Conservation (phyloP, 2,797 vertebrate species). For the Acipenser ruthenus region DNA sequence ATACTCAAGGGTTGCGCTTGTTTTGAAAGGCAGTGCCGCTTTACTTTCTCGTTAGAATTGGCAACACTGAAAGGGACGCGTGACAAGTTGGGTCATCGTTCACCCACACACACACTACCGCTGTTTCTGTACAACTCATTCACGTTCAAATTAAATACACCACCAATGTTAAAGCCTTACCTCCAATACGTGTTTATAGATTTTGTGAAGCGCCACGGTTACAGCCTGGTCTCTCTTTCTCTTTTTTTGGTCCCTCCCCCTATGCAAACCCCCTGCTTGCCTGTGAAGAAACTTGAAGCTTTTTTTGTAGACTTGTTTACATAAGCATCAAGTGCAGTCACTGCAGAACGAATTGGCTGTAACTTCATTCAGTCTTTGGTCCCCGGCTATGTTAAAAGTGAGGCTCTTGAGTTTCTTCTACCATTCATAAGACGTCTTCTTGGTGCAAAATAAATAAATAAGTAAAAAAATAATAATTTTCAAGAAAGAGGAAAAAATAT, state of each 20-base stretch:
- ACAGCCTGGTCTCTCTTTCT: constrained; percentile 28
- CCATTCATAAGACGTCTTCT: constrained; percentile 42
- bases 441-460: constrained; percentile 32
- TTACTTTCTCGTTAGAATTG: no score
- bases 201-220: no score
- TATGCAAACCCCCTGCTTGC: constrained; percentile 53
- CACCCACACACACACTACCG: no score
- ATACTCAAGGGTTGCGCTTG: no score
- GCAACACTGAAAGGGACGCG: no score
- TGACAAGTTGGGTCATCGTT: no score
- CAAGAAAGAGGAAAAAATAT: constrained; percentile 35
- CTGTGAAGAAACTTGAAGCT: constrained; percentile 29
- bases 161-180: no score
- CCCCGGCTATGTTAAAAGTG: constrained; percentile 47
- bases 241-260: constrained; percentile 48
- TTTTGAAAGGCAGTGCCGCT: no score
- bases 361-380: constrained; percentile 41
- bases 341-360: constrained; percentile 35
- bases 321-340: constrained; percentile 61
- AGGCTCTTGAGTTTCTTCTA: constrained; percentile 30
- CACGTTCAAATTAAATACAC: no score
- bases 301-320: constrained; percentile 42
- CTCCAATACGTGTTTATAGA: no score
- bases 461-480: constrained; percentile 36
- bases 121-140: no score